These are phyloP conservation scores for Scotopteryx bipunctaria DNA, from an alignment of 2,888 invertebrate species.

Conservation along the genomic window DNA sequence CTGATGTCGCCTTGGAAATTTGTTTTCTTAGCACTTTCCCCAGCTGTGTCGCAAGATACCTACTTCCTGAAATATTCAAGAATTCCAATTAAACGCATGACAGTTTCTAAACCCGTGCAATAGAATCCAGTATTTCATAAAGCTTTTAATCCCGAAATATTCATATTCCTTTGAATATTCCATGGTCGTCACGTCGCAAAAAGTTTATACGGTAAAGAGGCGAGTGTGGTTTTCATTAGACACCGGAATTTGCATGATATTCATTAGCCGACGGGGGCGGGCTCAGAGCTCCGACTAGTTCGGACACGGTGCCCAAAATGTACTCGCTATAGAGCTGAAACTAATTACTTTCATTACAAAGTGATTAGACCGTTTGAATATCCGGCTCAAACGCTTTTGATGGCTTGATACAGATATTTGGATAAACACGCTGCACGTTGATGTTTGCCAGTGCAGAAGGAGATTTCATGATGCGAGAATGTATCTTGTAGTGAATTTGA, in stretches of 20 bases:
- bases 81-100: slow-evolving; percentile 4
- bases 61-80: slow-evolving; percentile 9
- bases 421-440: neutral
- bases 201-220: slow-evolving; percentile 51
- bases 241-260: slow-evolving; percentile 74
- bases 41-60: too few species aligned
- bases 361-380: slow-evolving; percentile 20
- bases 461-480: too few species aligned
- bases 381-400: slow-evolving; percentile 9
- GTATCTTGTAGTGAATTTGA: too few species aligned
- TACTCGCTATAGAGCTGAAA: slow-evolving; percentile 25
- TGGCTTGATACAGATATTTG: slow-evolving; percentile 1
- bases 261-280: slow-evolving; percentile 64
- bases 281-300: slow-evolving; percentile 35
- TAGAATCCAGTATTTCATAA: slow-evolving; percentile 28
- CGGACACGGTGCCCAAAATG: slow-evolving; percentile 22
- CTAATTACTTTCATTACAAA: slow-evolving; percentile 29
- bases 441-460: neutral
- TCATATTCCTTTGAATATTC: slow-evolving; percentile 39
- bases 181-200: slow-evolving; percentile 42
- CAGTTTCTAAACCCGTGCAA: slow-evolving; percentile 8
- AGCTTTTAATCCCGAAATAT: slow-evolving; percentile 24
- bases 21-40: too few species aligned
- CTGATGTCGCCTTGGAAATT: too few species aligned
- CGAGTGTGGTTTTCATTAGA: slow-evolving; percentile 70